These are phyloP conservation scores for Sebastolobus alascanus DNA, from an alignment of 2,797 vertebrate genomes.

Conservation along the genomic window DNA sequence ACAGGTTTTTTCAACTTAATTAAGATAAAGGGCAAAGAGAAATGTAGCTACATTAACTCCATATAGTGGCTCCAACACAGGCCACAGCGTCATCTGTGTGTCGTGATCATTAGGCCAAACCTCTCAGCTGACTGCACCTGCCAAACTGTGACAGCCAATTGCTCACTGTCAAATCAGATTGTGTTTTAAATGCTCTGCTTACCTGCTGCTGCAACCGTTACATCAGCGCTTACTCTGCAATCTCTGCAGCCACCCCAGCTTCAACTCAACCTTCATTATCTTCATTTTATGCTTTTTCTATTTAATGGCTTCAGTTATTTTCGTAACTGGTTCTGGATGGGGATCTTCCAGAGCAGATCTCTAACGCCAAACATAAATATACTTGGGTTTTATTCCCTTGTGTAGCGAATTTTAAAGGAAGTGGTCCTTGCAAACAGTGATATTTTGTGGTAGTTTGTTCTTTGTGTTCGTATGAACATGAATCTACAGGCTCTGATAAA, in stretches of 20 bases:
- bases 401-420: background rate
- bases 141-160: constrained; percentile 33
- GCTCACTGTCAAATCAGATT: constrained; percentile 49
- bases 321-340: background rate
- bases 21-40: constrained; percentile 35
- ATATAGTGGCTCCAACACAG: background rate
- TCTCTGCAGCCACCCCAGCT: constrained; percentile 23
- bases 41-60: background rate
- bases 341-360: background rate
- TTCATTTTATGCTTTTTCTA: background rate
- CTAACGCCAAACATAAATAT: background rate
- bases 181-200: constrained; percentile 37
- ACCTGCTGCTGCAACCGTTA: constrained; percentile 36
- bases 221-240: constrained; percentile 45
- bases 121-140: constrained; percentile 38
- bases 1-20: constrained; percentile 21
- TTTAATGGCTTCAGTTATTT: constrained; percentile 14
- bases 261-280: constrained; percentile 14
- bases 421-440: background rate
- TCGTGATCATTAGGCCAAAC: background rate
- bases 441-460: background rate
- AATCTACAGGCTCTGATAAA: background rate
- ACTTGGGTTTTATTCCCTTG: background rate
- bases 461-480: constrained; percentile 9
- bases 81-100: constrained; percentile 18